phyloP scores from a whole-genome alignment of 2,797 vertebrate species.

The Eptatretus atami region DNA sequence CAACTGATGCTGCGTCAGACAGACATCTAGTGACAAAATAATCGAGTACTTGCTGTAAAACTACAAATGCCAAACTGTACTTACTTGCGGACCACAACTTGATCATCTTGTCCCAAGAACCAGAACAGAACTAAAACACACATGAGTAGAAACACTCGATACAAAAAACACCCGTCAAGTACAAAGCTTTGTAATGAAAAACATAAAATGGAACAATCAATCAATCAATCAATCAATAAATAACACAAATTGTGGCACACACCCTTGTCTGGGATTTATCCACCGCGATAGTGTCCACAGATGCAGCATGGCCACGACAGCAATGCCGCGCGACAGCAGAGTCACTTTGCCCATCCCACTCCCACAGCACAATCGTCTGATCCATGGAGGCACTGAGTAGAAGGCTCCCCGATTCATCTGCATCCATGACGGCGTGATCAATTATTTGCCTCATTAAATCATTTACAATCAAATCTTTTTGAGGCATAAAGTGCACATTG shows the following conservation, averaged over 20 bases:
- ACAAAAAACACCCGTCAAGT: no score
- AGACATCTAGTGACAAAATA: no score
- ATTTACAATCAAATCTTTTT: no score
- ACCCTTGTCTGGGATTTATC: slow-evolving; percentile 48
- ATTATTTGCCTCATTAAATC: slow-evolving; percentile 50
- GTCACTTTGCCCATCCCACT: slow-evolving; percentile 67
- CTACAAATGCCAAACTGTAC: slow-evolving; percentile 6
- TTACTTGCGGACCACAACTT: slow-evolving; percentile 94
- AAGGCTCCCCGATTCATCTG: slow-evolving; percentile 27
- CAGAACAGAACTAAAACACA: slow-evolving; percentile 54
- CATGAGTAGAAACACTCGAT: no score
- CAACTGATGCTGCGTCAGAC: no score
- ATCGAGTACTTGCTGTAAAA: no score
- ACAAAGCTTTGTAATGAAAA: no score
- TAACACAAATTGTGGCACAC: slow-evolving; percentile 8
- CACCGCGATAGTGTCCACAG: slow-evolving; percentile 45
- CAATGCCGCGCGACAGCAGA: slow-evolving; percentile 57
- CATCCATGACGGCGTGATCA: not conserved
- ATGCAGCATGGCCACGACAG: slow-evolving; percentile 60
- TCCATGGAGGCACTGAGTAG: slow-evolving; percentile 71
- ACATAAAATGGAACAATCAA: not conserved
- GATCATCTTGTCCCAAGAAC: slow-evolving; percentile 96
- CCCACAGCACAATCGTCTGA: slow-evolving; percentile 66
- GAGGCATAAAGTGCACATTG: no score
- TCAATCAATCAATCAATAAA: not conserved